phyloP scores from a whole-genome alignment of 1,140 invertebrate species.

The Chrysopa pallens region DNA sequence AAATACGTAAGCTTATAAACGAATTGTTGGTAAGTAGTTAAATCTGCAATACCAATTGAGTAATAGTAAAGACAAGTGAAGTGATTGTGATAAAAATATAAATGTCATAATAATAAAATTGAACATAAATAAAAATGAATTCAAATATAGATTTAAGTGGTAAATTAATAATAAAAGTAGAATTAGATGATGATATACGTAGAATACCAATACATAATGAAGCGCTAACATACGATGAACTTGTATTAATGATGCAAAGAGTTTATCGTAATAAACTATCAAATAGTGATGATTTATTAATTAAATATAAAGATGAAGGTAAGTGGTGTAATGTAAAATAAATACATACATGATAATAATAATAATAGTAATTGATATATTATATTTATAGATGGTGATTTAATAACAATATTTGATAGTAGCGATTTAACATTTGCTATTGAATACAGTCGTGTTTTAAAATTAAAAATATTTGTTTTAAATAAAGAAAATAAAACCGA shows the following conservation, averaged over 20 bases:
- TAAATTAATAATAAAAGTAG: conserved; percentile 33
- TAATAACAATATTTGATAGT: conserved; percentile 58
- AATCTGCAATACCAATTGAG: too few relatives aligned
- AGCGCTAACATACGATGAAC: conserved; percentile 59
- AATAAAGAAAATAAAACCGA: conserved; percentile 13
- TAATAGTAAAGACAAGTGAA: too few relatives aligned
- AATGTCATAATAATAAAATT: too few relatives aligned
- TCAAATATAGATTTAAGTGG: conserved; percentile 20
- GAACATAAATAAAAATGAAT: background rate
- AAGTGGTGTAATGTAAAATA: too few relatives aligned
- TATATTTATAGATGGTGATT: conserved; percentile 43
- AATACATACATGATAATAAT: too few relatives aligned
- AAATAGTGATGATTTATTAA: conserved; percentile 45
- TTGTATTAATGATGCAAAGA: conserved; percentile 61
- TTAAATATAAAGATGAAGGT: conserved; percentile 66
- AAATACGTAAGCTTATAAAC: too few relatives aligned
- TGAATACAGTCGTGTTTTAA: conserved; percentile 48
- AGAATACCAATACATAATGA: conserved; percentile 60
- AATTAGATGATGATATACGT: conserved; percentile 51
- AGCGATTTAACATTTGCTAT: conserved; percentile 56
- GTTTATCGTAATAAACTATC: conserved; percentile 47
- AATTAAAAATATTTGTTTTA: conserved; percentile 39
- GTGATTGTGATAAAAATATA: too few relatives aligned
- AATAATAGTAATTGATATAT: background rate
- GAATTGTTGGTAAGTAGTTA: too few relatives aligned